These are phyloP conservation scores for Berghia stephanieae DNA, from an alignment of 1,140 invertebrate genomes.

Conservation along the genomic window DNA sequence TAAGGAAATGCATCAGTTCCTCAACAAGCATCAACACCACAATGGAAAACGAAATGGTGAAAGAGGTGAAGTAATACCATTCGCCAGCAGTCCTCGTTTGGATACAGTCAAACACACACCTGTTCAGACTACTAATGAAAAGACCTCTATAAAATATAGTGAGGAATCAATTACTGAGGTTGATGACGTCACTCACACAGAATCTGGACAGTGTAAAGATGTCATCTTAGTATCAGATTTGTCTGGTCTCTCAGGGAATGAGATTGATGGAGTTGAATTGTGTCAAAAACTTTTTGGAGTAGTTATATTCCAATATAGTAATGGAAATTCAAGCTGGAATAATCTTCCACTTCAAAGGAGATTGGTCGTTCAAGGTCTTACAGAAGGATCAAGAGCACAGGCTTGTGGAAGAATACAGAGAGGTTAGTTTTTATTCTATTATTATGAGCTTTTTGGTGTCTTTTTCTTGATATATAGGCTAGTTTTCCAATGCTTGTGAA, in stretches of 20 bases:
- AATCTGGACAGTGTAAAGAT: neutral
- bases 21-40: no score
- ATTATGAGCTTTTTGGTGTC: no score
- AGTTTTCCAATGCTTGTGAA: no score
- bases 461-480: no score
- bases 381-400: slow-evolving; percentile 5
- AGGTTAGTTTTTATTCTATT: slow-evolving; percentile 1
- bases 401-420: slow-evolving; percentile 17
- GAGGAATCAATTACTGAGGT: neutral
- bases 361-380: slow-evolving; percentile 20
- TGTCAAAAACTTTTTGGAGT: slow-evolving; percentile 29
- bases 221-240: neutral
- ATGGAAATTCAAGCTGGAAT: slow-evolving; percentile 9
- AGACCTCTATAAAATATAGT: neutral
- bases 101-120: no score
- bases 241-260: slow-evolving; percentile 11
- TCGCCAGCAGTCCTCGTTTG: no score
- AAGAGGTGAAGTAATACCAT: neutral
- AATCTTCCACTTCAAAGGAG: neutral
- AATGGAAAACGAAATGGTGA: neutral
- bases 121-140: neutral
- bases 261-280: slow-evolving; percentile 23
- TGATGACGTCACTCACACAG: neutral
- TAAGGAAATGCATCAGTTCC: slow-evolving; percentile 10
- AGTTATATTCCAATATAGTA: slow-evolving; percentile 20